Conservation (phyloP, 2,113 vertebrate species). For the Ciconia maguari region DNA sequence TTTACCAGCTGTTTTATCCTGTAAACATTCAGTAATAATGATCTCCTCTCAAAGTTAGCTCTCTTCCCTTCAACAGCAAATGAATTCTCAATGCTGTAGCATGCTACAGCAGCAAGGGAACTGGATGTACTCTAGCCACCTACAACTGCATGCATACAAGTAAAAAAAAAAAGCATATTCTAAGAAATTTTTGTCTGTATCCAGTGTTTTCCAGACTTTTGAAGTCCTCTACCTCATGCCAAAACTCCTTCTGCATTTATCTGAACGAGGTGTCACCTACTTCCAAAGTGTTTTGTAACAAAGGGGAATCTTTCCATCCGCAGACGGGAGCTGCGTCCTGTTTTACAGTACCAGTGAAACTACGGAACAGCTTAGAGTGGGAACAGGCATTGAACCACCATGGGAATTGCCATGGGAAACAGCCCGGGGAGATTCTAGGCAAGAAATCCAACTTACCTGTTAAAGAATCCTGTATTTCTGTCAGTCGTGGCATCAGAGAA, state of each 20-base stretch:
- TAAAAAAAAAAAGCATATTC: background rate
- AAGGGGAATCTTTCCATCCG: background rate
- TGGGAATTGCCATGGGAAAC: background rate
- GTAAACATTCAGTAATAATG: accelerated
- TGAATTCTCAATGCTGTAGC: background rate
- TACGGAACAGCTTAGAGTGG: background rate
- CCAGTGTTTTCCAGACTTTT: background rate
- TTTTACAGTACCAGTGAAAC: background rate
- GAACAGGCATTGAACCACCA: background rate
- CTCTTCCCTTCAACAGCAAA: background rate
- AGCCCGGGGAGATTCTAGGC: background rate
- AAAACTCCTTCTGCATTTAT: background rate
- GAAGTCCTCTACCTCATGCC: background rate
- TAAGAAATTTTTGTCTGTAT: background rate
- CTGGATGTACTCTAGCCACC: background rate
- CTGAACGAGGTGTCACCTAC: background rate
- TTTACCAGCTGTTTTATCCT: background rate
- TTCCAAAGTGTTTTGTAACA: background rate
- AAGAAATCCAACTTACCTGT: background rate
- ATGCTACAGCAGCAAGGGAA: background rate
- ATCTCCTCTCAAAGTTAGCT: background rate
- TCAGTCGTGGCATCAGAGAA: background rate
- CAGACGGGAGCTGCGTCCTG: background rate
- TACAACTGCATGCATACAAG: background rate
- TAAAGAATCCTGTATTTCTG: background rate